A percentile compares a stretch with the other conserved stretches of the same genome.
Conservation (phyloP, 2,888 invertebrate species). For the Acanthacorydalis orientalis region DNA sequence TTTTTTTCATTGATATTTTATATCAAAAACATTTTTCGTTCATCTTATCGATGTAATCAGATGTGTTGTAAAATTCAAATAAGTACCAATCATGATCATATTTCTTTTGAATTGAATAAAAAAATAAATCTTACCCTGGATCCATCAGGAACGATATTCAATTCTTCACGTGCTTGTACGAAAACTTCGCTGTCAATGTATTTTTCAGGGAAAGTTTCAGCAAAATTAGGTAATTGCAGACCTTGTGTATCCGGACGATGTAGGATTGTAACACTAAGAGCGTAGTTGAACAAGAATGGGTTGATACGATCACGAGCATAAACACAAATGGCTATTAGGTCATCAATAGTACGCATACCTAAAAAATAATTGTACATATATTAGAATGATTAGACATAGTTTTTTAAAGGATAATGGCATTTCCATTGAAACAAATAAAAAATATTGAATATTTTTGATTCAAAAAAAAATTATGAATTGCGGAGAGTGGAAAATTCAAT, state of each 20-base stretch:
- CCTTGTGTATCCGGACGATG: slow-evolving; percentile 56
- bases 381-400: no score
- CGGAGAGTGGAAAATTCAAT: no score
- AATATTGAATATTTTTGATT: no score
- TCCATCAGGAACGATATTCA: slow-evolving; percentile 40
- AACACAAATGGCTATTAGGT: slow-evolving; percentile 50
- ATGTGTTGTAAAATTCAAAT: no score
- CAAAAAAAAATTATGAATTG: no score
- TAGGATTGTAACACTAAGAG: slow-evolving; percentile 55
- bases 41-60: no score
- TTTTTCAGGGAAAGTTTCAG: slow-evolving; percentile 66
- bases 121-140: slow-evolving; percentile 35
- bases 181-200: slow-evolving; percentile 62
- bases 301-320: slow-evolving; percentile 59
- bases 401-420: no score
- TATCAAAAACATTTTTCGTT: no score
- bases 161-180: slow-evolving; percentile 48
- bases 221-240: slow-evolving; percentile 52
- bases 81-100: no score
- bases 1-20: not conserved
- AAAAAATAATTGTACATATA: no score
- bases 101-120: no score
- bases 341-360: slow-evolving; percentile 54
- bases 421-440: no score
- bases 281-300: slow-evolving; percentile 66